A percentile compares a stretch with the other conserved stretches of the same genome.
These are phyloP conservation scores for Varanus komodoensis DNA, from an alignment of 2,113 vertebrate genomes.

Conservation along the genomic window DNA sequence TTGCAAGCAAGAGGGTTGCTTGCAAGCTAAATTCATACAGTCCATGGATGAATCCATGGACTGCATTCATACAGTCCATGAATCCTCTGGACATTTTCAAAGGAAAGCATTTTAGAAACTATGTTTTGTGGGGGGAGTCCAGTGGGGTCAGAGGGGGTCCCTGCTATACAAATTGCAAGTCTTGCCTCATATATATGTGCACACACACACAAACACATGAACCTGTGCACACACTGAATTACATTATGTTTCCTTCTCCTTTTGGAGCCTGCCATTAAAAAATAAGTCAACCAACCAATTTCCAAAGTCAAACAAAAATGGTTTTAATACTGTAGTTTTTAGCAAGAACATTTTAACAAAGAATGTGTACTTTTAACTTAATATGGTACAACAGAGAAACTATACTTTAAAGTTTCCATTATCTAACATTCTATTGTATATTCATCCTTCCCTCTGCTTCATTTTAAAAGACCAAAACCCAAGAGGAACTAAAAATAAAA, in stretches of 20 bases:
- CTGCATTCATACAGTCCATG: no score
- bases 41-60: no score
- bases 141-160: no score
- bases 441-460: constrained; percentile 69
- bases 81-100: no score
- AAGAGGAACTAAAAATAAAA: constrained; percentile 79
- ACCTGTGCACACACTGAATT: neutral
- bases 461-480: constrained; percentile 79
- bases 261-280: constrained; percentile 27
- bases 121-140: no score
- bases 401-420: constrained; percentile 80
- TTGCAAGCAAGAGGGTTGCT: no score
- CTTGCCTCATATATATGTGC: neutral
- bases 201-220: neutral
- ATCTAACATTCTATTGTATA: constrained; percentile 80
- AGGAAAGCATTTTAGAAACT: no score
- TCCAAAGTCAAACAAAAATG: constrained; percentile 83
- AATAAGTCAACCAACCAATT: constrained; percentile 53
- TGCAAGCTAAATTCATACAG: no score
- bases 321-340: constrained; percentile 87
- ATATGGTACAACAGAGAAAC: constrained; percentile 85
- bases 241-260: neutral
- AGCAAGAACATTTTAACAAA: constrained; percentile 89
- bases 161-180: no score
- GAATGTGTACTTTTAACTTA: constrained; percentile 84